These are phyloP conservation scores for Pelobates fuscus DNA, from an alignment of 2,113 vertebrate species.

Conservation along the genomic window DNA sequence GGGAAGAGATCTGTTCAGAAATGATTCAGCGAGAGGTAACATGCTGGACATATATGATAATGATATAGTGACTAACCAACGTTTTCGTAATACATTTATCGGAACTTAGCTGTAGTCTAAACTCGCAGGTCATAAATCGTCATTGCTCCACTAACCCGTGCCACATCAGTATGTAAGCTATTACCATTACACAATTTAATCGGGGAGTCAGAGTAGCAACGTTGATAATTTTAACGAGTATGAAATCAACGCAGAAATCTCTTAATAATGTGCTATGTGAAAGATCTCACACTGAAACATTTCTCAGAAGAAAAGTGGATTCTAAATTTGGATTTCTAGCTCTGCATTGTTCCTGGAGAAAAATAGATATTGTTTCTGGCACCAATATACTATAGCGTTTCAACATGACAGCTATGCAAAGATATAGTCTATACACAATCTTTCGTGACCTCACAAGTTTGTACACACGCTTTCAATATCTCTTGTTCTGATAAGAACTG, in stretches of 20 bases:
- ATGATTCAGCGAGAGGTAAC: no score
- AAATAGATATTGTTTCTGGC: conserved; percentile 42
- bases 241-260: neutral
- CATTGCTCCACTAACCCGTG: no score
- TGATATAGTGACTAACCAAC: no score
- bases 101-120: no score
- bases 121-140: no score
- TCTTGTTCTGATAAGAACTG: conserved; percentile 32
- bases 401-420: conserved; percentile 35
- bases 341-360: conserved; percentile 34
- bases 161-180: no score
- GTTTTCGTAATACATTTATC: no score
- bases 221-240: neutral
- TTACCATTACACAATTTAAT: no score
- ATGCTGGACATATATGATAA: no score
- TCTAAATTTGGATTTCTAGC: conserved; percentile 34
- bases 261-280: neutral
- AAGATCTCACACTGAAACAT: conserved; percentile 5
- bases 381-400: conserved; percentile 11
- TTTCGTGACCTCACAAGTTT: conserved; percentile 21
- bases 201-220: no score
- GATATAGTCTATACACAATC: conserved; percentile 22
- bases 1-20: no score
- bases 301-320: conserved; percentile 32
- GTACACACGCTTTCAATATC: conserved; percentile 31